These are phyloP conservation scores for Eupsilia transversa DNA, from an alignment of 2,888 invertebrate genomes.

Conservation along the genomic window DNA sequence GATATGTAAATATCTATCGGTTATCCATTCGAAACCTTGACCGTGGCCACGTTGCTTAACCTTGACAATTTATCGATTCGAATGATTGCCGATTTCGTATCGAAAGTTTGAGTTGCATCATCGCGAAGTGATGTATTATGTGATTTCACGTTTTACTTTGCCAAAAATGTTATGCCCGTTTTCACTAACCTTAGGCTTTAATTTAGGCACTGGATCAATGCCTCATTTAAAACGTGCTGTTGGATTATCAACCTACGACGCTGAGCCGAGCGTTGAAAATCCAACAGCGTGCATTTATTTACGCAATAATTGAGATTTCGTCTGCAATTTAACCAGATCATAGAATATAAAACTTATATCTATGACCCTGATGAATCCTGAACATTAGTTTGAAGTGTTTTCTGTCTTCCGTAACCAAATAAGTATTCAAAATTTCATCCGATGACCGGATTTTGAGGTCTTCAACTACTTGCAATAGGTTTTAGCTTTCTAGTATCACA, in stretches of 20 bases:
- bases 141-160: not conserved
- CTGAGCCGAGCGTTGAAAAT: too few species aligned
- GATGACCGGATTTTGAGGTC: too few species aligned
- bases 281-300: too few species aligned
- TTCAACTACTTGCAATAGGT: too few species aligned
- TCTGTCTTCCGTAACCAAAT: too few species aligned
- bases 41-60: constrained; percentile 51
- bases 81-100: constrained; percentile 17
- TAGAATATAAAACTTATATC: too few species aligned
- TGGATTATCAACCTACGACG: not conserved
- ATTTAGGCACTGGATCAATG: too few species aligned
- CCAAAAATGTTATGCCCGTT: not conserved
- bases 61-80: constrained; percentile 40
- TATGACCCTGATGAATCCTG: not conserved
- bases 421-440: too few species aligned
- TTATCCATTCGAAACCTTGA: constrained; percentile 48
- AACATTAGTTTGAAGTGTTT: not conserved
- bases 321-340: not conserved
- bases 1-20: constrained; percentile 46
- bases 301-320: too few species aligned
- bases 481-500: too few species aligned
- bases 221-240: too few species aligned
- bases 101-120: constrained; percentile 36
- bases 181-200: not conserved
- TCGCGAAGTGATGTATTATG: not conserved